A percentile compares a stretch with the other conserved stretches of the same genome.
Evolutionary conservation across 2,888 invertebrate genomes (phyloP).

Genomic region (Acheta domesticus): DNA sequence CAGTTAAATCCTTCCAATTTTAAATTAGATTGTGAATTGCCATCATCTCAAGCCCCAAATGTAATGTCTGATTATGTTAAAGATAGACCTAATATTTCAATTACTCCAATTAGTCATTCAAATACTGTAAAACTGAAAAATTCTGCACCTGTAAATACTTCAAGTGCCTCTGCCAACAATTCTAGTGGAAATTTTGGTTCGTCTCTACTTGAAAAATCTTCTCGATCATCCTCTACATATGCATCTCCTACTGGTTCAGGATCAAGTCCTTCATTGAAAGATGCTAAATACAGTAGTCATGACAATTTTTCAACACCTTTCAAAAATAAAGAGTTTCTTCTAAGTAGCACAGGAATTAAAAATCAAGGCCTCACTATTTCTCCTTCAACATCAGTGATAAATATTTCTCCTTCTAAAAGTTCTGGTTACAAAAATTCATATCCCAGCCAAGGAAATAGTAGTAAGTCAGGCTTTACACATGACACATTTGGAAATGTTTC

Average conservation of each 20-base stretch:
- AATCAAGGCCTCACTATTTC: background rate
- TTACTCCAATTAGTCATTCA: background rate
- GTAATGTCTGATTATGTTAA: conserved; percentile 1
- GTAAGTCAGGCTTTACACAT: background rate
- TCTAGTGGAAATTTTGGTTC: background rate
- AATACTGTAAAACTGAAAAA: background rate
- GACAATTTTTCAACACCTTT: background rate
- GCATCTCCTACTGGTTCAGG: background rate
- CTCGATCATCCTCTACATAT: background rate
- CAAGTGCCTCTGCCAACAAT: background rate
- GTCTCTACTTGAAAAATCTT: background rate
- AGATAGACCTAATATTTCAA: background rate
- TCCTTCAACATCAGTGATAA: background rate
- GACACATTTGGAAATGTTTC: background rate
- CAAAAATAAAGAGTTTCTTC: background rate
- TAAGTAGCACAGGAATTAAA: background rate
- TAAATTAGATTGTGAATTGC: background rate
- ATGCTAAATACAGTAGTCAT: background rate
- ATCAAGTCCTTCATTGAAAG: background rate
- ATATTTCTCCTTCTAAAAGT: background rate
- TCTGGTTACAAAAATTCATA: background rate
- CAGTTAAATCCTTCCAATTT: background rate
- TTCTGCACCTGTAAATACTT: background rate
- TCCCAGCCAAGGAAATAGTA: background rate
- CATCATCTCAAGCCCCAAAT: background rate